These are phyloP conservation scores for Gallinago jamesoni DNA, from an alignment of 2,113 vertebrate species.

Conservation along the genomic window DNA sequence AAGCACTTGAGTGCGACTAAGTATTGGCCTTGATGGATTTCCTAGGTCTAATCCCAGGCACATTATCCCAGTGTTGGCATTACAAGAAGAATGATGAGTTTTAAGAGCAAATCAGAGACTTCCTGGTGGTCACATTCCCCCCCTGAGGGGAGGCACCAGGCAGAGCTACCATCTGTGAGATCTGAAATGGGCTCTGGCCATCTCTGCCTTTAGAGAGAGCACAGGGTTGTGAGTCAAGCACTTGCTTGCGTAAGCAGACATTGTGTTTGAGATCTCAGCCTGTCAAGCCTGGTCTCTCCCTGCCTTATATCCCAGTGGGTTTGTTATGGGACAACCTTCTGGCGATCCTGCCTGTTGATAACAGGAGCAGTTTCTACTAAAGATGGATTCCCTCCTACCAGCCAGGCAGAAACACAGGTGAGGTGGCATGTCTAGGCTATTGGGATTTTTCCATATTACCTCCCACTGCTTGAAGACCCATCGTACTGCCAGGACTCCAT, in stretches of 20 bases:
- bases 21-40: constrained; percentile 44
- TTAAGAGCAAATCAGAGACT: constrained; percentile 6
- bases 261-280: not conserved
- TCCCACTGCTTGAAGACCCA: not conserved
- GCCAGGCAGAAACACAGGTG: not conserved
- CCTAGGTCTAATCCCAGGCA: not conserved
- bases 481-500: not conserved
- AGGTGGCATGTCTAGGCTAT: not conserved
- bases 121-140: not conserved
- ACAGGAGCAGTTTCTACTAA: not conserved
- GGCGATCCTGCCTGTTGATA: not conserved
- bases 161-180: not conserved
- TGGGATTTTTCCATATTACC: not conserved
- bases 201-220: not conserved
- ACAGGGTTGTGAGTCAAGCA: not conserved
- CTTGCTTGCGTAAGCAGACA: not conserved
- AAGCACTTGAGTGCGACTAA: constrained; percentile 44
- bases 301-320: not conserved
- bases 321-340: not conserved
- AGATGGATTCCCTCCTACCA: not conserved
- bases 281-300: not conserved
- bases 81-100: constrained; percentile 13
- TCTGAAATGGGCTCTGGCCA: not conserved
- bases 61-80: not conserved
- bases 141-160: not conserved